Conservation (phyloP, 1,140 invertebrate genomes). For the Temnothorax longispinosus region DNA sequence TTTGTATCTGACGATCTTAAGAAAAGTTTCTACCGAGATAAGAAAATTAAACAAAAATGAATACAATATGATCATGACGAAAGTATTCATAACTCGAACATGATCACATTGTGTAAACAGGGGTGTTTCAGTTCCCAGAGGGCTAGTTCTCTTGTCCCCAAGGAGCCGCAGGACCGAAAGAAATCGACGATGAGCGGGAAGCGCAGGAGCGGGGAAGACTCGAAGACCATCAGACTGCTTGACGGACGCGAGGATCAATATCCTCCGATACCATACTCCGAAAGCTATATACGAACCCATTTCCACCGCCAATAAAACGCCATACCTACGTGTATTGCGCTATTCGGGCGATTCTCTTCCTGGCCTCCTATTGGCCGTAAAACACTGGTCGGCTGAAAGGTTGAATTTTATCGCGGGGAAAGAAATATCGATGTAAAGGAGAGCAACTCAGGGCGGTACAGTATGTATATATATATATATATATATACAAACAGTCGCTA, state of each 20-base stretch:
- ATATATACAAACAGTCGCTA: constrained; percentile 53
- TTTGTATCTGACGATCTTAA: background rate
- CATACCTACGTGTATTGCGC: constrained; percentile 84
- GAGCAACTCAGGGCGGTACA: constrained; percentile 62
- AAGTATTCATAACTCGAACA: constrained; percentile 26
- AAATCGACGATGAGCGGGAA: constrained; percentile 66
- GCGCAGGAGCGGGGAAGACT: constrained; percentile 67
- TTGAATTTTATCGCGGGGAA: constrained; percentile 84
- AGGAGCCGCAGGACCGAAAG: constrained; percentile 39
- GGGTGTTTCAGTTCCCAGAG: constrained; percentile 28
- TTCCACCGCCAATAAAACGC: constrained; percentile 85
- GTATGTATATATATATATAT: constrained; percentile 33
- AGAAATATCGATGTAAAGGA: constrained; percentile 83
- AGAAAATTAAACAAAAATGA: constrained; percentile 11
- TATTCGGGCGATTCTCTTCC: constrained; percentile 83
- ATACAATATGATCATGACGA: background rate
- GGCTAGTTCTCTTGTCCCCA: constrained; percentile 41
- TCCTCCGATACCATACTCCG: constrained; percentile 85
- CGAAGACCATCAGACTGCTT: constrained; percentile 84
- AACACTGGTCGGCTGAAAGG: constrained; percentile 84
- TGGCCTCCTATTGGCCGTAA: constrained; percentile 83
- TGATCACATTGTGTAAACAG: constrained; percentile 16
- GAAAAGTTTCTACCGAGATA: background rate
- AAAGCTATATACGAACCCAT: constrained; percentile 83
- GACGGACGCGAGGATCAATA: constrained; percentile 86